Percentiles rank a stretch among this genome's conserved stretches.
Evolutionary conservation across 2,888 invertebrate genomes (phyloP).

Genomic region (Idaea aversata): DNA sequence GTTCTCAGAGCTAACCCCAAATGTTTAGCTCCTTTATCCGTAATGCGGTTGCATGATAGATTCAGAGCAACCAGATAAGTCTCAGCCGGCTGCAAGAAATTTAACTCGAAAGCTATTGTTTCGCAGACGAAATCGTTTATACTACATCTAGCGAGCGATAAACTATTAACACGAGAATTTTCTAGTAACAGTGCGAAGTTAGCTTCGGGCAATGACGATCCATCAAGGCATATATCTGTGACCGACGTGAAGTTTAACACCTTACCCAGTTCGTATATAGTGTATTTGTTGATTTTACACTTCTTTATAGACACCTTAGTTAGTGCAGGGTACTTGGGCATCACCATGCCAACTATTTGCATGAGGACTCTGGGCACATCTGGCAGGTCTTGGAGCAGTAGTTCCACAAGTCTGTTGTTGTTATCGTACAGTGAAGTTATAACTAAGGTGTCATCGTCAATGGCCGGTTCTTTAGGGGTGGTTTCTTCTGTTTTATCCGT

Average conservation of each 20-base stretch:
- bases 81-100: slow-evolving; percentile 35
- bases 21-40: slow-evolving; percentile 51
- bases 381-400: slow-evolving; percentile 33
- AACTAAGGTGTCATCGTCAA: slow-evolving; percentile 21
- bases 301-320: slow-evolving; percentile 39
- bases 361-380: slow-evolving; percentile 39
- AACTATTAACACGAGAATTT: slow-evolving; percentile 28
- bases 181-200: slow-evolving; percentile 45
- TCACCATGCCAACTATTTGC: slow-evolving; percentile 39
- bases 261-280: slow-evolving; percentile 46
- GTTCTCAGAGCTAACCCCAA: slow-evolving; percentile 47
- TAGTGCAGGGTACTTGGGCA: slow-evolving; percentile 35
- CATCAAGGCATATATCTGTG: slow-evolving; percentile 51
- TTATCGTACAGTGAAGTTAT: slow-evolving; percentile 40
- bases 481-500: slow-evolving; percentile 8
- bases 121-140: slow-evolving; percentile 45
- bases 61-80: slow-evolving; percentile 44
- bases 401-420: slow-evolving; percentile 41
- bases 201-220: slow-evolving; percentile 35
- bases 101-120: slow-evolving; percentile 41
- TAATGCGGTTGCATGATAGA: slow-evolving; percentile 58
- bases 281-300: slow-evolving; percentile 38
- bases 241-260: slow-evolving; percentile 41
- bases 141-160: slow-evolving; percentile 50
- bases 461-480: slow-evolving; percentile 4